Evolutionary conservation across 2,797 vertebrate genomes (phyloP).

Genomic region (Chiloscyllium punctatum): DNA sequence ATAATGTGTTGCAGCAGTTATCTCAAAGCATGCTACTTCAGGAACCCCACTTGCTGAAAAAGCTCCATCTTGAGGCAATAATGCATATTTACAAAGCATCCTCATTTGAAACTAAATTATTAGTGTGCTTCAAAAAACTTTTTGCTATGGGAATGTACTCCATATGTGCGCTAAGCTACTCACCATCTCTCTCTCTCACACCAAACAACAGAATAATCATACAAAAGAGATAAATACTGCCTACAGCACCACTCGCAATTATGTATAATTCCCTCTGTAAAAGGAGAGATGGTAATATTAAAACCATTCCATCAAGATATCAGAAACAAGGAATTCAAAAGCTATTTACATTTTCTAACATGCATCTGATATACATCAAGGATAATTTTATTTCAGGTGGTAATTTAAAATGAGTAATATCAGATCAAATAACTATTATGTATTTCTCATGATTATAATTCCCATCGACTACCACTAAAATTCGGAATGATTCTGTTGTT

Average conservation of each 20-base stretch:
- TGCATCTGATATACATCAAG: not conserved
- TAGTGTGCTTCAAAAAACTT: not conserved
- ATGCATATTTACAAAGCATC: not conserved
- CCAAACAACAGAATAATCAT: conserved; percentile 75
- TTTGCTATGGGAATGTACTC: not conserved
- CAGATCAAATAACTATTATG: not conserved
- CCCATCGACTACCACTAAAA: not conserved
- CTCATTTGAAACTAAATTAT: not conserved
- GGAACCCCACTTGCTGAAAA: not conserved
- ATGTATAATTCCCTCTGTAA: conserved; percentile 80
- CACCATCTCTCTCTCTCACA: conserved; percentile 86
- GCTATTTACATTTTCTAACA: not conserved
- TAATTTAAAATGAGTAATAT: not conserved
- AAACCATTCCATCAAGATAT: not conserved
- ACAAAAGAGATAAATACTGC: conserved; percentile 77
- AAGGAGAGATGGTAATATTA: not conserved
- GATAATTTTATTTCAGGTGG: not conserved
- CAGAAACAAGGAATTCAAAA: not conserved
- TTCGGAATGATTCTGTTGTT: not conserved
- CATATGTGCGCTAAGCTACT: conserved; percentile 43
- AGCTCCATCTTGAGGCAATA: not conserved
- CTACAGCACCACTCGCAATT: conserved; percentile 79
- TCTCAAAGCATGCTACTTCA: not conserved
- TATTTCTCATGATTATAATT: not conserved
- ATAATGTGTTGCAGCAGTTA: not conserved